Evolutionary conservation across 2,888 invertebrate species (phyloP).

Genomic region (Rhamphomyia laevipes): DNA sequence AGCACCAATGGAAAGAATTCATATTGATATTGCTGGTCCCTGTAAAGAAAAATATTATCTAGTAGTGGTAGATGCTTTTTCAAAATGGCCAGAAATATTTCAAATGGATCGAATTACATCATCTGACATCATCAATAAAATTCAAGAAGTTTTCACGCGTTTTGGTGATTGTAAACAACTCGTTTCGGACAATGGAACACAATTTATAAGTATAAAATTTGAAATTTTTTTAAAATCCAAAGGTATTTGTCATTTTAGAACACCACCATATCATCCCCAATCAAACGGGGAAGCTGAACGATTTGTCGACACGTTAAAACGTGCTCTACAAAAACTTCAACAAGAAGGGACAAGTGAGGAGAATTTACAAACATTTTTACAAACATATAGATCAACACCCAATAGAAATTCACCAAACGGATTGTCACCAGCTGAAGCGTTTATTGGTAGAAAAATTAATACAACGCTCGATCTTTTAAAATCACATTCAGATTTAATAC

Average conservation of each 20-base stretch:
- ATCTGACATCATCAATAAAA: constrained; percentile 11
- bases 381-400: constrained; percentile 15
- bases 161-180: constrained; percentile 13
- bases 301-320: constrained; percentile 17
- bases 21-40: constrained; percentile 17
- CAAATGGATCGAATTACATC: constrained; percentile 15
- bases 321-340: constrained; percentile 12
- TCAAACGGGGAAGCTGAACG: constrained; percentile 18
- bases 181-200: constrained; percentile 10
- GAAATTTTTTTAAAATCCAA: constrained; percentile 5
- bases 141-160: constrained; percentile 14
- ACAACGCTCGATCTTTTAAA: constrained; percentile 12
- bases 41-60: constrained; percentile 12
- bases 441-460: constrained; percentile 13
- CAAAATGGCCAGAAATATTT: constrained; percentile 34
- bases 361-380: constrained; percentile 13
- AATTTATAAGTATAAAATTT: constrained; percentile 10
- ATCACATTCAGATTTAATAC: too few relatives aligned
- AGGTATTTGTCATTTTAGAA: constrained; percentile 7
- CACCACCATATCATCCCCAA: constrained; percentile 6
- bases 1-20: constrained; percentile 16
- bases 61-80: constrained; percentile 30
- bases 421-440: constrained; percentile 14
- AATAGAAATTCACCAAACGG: constrained; percentile 12
- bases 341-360: constrained; percentile 9